Base-by-base conservation (phyloP, 2,113 vertebrate species). In the Pseudopipra pipra region DNA sequence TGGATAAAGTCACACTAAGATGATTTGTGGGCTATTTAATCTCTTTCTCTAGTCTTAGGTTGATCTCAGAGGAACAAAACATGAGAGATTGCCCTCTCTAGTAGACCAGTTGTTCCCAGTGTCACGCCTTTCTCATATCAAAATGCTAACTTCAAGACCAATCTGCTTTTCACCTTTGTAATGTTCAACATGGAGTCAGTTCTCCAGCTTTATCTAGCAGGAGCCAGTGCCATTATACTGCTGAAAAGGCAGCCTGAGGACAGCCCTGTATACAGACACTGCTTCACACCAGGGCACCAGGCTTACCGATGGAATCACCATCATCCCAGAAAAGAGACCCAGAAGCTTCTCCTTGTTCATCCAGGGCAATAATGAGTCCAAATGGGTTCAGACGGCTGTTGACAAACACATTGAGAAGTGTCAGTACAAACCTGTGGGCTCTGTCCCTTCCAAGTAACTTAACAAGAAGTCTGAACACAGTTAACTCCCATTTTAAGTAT, bases 261-360 rank as follows among this genome's bases (percentile, higher is more conserved):
- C 33, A 78, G 37, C 31, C 33, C 47, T 71, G 33, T 9, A 17
- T 11, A 33, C 33, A 77, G 43, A 24, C n/a, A 39, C 44, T 62
- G 17, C 22, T 77, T 61, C 54, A 25, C 27, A 66, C 8, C 2
- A 2, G 15, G 22, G 20, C 6, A n/a, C 37, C 35, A 78, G 41
- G 62, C 96, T 97, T 92, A 97, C 90, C 94, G 1, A 94, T 54
- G n/a, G 97, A 97, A 74, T 96, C 95, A 30, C 94, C 95, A 6
- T 97, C 94, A 82, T 97, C 97, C 96, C 97, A 98, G 91, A 97
- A 97, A 65, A 97, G 90, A 59, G 87, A 96, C 9, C 95, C 96
- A 89, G 77, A 91, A 59, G 95, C 91, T 93, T 96, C 43, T 67
- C 65, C 92, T 37, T 85, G 39, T n/a, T 96, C 87, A 73, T 97